Evolutionary conservation across 2,888 invertebrate species (phyloP).

Genomic region (Ischnura elegans): DNA sequence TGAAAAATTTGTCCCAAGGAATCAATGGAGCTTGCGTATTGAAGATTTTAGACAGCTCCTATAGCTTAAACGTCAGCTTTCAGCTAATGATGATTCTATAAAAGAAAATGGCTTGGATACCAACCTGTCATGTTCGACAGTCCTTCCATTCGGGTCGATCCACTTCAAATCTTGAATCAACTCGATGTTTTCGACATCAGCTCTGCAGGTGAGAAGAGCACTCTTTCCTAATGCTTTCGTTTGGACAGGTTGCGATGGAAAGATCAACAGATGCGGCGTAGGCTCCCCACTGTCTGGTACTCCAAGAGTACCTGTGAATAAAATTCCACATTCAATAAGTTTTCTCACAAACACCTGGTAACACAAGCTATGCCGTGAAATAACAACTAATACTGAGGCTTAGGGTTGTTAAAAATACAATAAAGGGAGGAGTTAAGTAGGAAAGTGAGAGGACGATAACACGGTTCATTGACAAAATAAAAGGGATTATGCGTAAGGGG

Average conservation of each 20-base stretch:
- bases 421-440: neutral
- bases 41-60: no score
- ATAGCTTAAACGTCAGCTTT: no score
- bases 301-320: slow-evolving; percentile 20
- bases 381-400: no score
- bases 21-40: no score
- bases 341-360: no score
- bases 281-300: slow-evolving; percentile 22
- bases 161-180: slow-evolving; percentile 88
- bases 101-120: neutral
- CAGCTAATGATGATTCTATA: no score
- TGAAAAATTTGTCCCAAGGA: no score
- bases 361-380: no score
- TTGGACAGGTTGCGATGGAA: slow-evolving; percentile 84
- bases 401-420: no score
- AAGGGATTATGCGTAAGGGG: no score
- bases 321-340: neutral
- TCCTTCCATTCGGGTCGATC: slow-evolving; percentile 83
- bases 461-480: no score
- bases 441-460: neutral
- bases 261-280: slow-evolving; percentile 83
- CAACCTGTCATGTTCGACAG: slow-evolving; percentile 78
- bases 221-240: slow-evolving; percentile 87
- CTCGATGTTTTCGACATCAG: slow-evolving; percentile 84
- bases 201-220: slow-evolving; percentile 88